phyloP scores from a whole-genome alignment of 2,113 vertebrate species.

The Trachemys scripta region DNA sequence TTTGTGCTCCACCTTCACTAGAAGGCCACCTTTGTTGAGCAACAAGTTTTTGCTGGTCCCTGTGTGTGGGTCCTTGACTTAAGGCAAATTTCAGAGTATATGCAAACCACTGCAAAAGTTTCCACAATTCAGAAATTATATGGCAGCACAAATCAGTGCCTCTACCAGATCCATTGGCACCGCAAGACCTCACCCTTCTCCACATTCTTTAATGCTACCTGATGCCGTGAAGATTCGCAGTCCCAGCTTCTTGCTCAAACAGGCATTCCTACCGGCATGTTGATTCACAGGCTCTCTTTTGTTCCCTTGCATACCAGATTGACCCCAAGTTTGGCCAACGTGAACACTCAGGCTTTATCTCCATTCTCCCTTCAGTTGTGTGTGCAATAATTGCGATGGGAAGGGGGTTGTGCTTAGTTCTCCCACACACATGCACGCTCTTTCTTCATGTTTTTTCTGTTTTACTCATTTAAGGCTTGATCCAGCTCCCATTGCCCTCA shows the following conservation, averaged over 20 bases:
- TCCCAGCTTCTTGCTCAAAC: not conserved
- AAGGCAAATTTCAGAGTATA: not conserved
- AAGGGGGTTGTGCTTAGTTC: too few species aligned
- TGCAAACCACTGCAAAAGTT: not conserved
- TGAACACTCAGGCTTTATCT: too few species aligned
- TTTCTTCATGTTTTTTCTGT: too few species aligned
- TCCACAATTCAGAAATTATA: not conserved
- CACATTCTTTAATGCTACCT: not conserved
- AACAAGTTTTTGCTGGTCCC: not conserved
- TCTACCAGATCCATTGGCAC: rapidly evolving
- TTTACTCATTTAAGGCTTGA: too few species aligned
- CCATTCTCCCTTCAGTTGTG: too few species aligned
- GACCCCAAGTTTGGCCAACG: too few species aligned
- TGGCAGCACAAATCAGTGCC: not conserved
- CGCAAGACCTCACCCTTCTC: not conserved
- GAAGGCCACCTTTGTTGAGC: not conserved
- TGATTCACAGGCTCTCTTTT: not conserved
- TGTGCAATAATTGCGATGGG: too few species aligned
- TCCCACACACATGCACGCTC: too few species aligned
- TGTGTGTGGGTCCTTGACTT: not conserved
- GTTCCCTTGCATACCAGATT: not conserved
- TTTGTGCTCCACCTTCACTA: not conserved
- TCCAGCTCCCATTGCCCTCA: too few species aligned
- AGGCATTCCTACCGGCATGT: not conserved
- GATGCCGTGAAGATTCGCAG: not conserved